Conservation (phyloP, 1,140 invertebrate genomes). For the Sycophila sp. region DNA sequence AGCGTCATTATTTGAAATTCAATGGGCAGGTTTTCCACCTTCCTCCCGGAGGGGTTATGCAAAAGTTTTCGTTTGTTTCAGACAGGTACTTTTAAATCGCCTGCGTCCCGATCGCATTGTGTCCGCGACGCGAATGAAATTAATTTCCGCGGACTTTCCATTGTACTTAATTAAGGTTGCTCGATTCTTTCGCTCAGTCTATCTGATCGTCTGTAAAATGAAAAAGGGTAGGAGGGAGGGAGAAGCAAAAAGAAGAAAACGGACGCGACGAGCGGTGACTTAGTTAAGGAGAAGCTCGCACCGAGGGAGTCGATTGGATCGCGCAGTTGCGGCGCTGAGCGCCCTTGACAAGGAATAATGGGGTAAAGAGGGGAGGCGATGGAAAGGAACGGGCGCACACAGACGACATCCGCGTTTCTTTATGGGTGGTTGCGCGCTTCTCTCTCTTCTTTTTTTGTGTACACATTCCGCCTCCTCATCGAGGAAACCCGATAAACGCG, state of each 20-base stretch:
- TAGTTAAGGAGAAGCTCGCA: background rate
- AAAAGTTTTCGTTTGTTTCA: slow-evolving; percentile 16
- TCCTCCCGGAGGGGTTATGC: background rate
- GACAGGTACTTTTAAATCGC: background rate
- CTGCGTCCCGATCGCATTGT: background rate
- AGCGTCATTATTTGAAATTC: slow-evolving; percentile 3
- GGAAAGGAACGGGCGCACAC: background rate
- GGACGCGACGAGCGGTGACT: slow-evolving; percentile 20
- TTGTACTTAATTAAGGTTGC: slow-evolving; percentile 20
- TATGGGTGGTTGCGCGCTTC: too few relatives aligned
- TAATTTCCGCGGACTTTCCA: background rate
- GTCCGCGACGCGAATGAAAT: background rate
- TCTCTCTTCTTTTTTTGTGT: background rate
- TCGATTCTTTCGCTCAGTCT: background rate
- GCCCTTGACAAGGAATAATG: slow-evolving; percentile 10
- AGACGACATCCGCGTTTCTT: background rate
- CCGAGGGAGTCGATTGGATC: background rate
- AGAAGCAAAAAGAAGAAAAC: too few relatives aligned
- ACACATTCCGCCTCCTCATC: too few relatives aligned
- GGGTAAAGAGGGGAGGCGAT: background rate
- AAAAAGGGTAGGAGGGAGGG: background rate
- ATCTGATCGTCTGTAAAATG: background rate
- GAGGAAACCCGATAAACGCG: background rate
- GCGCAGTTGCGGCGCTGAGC: too few relatives aligned
- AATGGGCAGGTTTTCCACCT: background rate